Conservation (phyloP, 2,113 vertebrate species). For the Cepphus grylle region DNA sequence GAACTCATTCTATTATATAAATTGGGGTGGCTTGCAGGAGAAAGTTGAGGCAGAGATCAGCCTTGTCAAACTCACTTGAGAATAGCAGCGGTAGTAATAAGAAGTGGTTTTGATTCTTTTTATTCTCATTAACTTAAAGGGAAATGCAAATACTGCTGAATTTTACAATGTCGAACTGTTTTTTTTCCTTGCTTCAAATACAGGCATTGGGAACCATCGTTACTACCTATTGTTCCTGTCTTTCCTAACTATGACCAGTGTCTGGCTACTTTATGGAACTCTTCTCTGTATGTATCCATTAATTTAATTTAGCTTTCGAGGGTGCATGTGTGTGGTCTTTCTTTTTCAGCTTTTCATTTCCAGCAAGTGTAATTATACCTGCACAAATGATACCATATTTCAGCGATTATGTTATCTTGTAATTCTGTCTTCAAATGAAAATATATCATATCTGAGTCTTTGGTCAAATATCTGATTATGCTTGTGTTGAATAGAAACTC, state of each 20-base stretch:
- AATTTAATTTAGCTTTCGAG: background rate
- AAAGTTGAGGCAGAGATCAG: background rate
- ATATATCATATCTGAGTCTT: background rate
- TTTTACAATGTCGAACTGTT: background rate
- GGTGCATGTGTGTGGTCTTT: fast-evolving
- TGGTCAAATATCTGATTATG: background rate
- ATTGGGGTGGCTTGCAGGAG: background rate
- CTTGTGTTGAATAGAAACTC: background rate
- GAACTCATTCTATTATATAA: background rate
- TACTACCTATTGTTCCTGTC: constrained; percentile 87
- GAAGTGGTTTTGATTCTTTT: background rate
- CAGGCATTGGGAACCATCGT: constrained; percentile 90
- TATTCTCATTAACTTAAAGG: background rate
- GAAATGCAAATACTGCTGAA: background rate
- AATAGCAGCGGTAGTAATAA: background rate
- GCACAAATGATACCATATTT: background rate
- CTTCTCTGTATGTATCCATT: constrained; percentile 82
- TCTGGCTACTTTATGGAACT: constrained; percentile 84
- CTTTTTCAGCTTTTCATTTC: background rate
- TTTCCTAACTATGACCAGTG: constrained; percentile 74
- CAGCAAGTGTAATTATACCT: background rate
- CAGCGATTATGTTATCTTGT: background rate
- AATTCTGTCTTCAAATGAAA: background rate
- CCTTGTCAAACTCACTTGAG: background rate
- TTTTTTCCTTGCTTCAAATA: background rate